phyloP scores from a whole-genome alignment of 2,888 invertebrate species.

The Rotaria macrura region DNA sequence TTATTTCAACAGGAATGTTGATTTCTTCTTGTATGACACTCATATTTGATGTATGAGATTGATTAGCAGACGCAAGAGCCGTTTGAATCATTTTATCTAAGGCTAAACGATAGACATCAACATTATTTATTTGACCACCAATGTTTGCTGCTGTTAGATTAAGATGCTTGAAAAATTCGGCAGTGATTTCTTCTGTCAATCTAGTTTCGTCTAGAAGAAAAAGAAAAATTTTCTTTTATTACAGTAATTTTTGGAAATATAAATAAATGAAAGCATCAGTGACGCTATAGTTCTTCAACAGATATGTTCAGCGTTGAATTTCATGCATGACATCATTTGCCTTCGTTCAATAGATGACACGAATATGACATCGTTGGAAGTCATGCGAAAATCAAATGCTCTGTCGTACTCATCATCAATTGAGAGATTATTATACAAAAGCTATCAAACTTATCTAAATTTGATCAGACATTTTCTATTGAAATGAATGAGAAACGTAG shows the following conservation, averaged over 20 bases:
- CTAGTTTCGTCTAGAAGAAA: not conserved
- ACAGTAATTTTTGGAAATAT: not conserved
- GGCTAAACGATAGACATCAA: not conserved
- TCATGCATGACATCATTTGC: no score
- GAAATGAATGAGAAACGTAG: no score
- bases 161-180: not conserved
- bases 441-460: no score
- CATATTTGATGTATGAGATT: not conserved
- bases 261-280: not conserved
- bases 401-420: no score
- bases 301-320: no score
- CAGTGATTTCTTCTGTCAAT: not conserved
- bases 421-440: no score
- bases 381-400: no score
- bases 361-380: no score
- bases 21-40: no score
- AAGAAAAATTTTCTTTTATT: not conserved
- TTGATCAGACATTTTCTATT: no score
- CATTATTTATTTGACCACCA: not conserved
- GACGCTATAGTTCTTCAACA: no score
- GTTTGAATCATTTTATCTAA: not conserved
- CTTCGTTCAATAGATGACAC: no score
- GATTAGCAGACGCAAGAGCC: not conserved
- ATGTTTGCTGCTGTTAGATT: not conserved
- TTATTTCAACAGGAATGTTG: not conserved